A percentile compares a stretch with the other conserved stretches of the same genome.
phyloP scores from a whole-genome alignment of 2,113 vertebrate species.

The Hippocampus abdominalis region DNA sequence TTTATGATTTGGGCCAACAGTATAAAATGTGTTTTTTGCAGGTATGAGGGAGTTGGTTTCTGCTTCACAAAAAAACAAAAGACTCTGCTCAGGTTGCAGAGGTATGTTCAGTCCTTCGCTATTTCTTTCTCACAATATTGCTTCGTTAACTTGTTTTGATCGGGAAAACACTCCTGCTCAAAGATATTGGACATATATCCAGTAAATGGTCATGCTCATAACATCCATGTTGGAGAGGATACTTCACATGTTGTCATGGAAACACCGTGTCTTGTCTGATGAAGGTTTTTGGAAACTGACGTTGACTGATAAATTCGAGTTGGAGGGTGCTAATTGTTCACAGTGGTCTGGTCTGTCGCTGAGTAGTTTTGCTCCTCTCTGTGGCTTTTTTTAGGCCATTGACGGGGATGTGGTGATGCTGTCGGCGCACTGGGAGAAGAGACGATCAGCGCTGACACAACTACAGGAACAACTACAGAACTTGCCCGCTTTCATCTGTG shows the following conservation, averaged over 20 bases:
- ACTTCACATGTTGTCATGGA: background rate
- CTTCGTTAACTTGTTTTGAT: background rate
- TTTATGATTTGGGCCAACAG: background rate
- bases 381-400: conserved; percentile 68
- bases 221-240: background rate
- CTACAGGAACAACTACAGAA: conserved; percentile 87
- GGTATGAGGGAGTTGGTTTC: conserved; percentile 57
- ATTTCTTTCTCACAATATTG: background rate
- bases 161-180: too few species aligned
- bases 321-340: background rate
- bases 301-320: background rate
- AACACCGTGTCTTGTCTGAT: background rate
- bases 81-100: conserved; percentile 52
- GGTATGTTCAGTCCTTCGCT: conserved; percentile 34
- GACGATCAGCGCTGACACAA: conserved; percentile 73
- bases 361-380: background rate
- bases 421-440: conserved; percentile 90
- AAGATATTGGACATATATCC: background rate
- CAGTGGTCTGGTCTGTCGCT: background rate
- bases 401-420: conserved; percentile 93
- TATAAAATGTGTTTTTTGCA: conserved; percentile 14
- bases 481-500: conserved; percentile 79
- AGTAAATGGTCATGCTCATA: background rate
- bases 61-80: conserved; percentile 55
- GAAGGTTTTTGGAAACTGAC: background rate